These are phyloP conservation scores for Cheilosia grossa DNA, from an alignment of 2,888 invertebrate genomes.

Conservation along the genomic window DNA sequence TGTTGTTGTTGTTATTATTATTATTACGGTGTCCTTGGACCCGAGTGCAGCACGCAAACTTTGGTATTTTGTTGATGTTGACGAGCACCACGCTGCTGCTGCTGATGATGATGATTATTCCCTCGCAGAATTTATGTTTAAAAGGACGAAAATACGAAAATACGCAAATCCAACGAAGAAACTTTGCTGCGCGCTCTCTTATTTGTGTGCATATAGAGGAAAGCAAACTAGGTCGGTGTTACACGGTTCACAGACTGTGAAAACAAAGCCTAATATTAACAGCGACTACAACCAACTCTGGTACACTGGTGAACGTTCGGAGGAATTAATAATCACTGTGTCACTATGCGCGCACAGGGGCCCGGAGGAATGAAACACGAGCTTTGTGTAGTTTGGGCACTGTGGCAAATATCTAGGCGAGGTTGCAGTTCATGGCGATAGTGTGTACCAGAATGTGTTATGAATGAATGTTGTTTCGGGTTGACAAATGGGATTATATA, in stretches of 20 bases:
- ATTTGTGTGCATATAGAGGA: neutral
- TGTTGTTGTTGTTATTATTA: slow-evolving; percentile 34
- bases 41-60: slow-evolving; percentile 8
- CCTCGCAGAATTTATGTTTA: slow-evolving; percentile 8
- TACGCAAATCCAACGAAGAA: slow-evolving; percentile 4
- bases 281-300: neutral
- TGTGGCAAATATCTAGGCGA: too few relatives aligned
- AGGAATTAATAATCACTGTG: too few relatives aligned
- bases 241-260: slow-evolving; percentile 34
- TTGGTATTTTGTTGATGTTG: slow-evolving; percentile 12
- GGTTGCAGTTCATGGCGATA: too few relatives aligned
- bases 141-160: slow-evolving; percentile 17
- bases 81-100: neutral
- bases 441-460: too few relatives aligned
- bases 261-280: slow-evolving; percentile 31
- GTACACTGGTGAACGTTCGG: neutral
- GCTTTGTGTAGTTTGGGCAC: too few relatives aligned
- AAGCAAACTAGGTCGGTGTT: slow-evolving; percentile 32
- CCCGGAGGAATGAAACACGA: too few relatives aligned
- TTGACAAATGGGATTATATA: too few relatives aligned
- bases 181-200: neutral
- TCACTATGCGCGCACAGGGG: too few relatives aligned
- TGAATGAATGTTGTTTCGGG: too few relatives aligned
- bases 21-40: slow-evolving; percentile 50
- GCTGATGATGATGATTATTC: neutral